Base-by-base conservation (phyloP, 2,113 vertebrate species). In the Etia nguti region DNA sequence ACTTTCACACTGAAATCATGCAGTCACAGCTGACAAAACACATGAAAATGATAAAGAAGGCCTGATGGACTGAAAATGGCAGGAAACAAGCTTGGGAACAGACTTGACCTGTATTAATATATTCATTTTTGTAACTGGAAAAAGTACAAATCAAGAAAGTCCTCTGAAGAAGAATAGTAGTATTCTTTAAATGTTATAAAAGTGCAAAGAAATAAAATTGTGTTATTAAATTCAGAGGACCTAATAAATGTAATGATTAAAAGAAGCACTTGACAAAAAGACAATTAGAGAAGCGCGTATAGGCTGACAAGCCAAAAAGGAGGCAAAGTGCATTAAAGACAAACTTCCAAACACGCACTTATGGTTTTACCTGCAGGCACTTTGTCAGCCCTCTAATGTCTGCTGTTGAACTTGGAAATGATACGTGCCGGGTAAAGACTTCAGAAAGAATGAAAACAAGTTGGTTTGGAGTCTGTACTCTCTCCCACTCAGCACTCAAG, bases 401-500 rank as follows among this genome's bases (percentile, higher is more conserved):
- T 83, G 77, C 59, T 86, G 86, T 84, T 82, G 87, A 93, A 89
- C 77, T 88, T 54, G 73, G 60, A 84, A 88, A 88, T 83, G 77
- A 86, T 86, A 87, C 60, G 85, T 24, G 2, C 60, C 20, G 31
- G 31, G 80, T 43, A 83, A 82, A 91, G 82, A 75, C 60, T 41
- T 34, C 18, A 55, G 86, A 46, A 83, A 75, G 56, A 88, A 79
- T 38, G 83, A 29, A 90, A 89, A 89, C 54, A 80, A 79, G 84
- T 81, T 54, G 26, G 65, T 48, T 10, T 59, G 77, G 56, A 85
- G 89, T 85, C 89, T 60, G 77, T 43, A 22, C 82, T 80, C 75
- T 91, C 93, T 93, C 91, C 90, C 90, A 93, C 92, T 91, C 88
- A 82, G 65, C 79, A 65, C 88, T 93, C 79, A 20, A 91, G 87